Conservation (phyloP, 2,797 vertebrate genomes). For the Psittacula derbiana region DNA sequence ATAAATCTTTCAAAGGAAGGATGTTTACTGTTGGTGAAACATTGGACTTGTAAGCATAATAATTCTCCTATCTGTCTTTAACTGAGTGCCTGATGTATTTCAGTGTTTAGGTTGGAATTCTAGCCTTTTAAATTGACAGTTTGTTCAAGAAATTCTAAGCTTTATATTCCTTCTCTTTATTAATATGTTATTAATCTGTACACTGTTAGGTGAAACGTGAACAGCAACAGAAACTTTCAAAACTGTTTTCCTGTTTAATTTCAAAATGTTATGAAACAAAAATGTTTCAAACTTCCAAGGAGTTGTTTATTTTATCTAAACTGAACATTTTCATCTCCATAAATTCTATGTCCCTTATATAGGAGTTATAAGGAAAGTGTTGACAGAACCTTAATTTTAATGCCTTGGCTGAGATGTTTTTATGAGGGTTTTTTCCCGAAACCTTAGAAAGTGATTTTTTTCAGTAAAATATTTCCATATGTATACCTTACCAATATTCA, state of each 20-base stretch:
- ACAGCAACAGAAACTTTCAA: background rate
- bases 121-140: background rate
- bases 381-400: constrained; percentile 41
- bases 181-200: background rate
- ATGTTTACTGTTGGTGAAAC: background rate
- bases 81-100: background rate
- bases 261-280: background rate
- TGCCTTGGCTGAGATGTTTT: constrained; percentile 32
- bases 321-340: background rate
- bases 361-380: background rate
- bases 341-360: background rate
- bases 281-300: background rate
- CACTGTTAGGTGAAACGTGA: background rate
- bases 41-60: background rate
- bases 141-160: background rate
- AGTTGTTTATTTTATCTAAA: constrained; percentile 2
- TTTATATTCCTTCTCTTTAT: background rate
- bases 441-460: constrained; percentile 58
- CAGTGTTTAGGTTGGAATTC: background rate
- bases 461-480: constrained; percentile 61
- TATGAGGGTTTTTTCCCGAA: background rate
- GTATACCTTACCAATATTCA: constrained; percentile 10
- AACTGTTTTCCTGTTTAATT: background rate
- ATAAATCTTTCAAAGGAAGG: background rate
- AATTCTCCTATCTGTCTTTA: background rate